Evolutionary conservation across 2,797 vertebrate species (phyloP).

Genomic region (Alectoris magna): DNA sequence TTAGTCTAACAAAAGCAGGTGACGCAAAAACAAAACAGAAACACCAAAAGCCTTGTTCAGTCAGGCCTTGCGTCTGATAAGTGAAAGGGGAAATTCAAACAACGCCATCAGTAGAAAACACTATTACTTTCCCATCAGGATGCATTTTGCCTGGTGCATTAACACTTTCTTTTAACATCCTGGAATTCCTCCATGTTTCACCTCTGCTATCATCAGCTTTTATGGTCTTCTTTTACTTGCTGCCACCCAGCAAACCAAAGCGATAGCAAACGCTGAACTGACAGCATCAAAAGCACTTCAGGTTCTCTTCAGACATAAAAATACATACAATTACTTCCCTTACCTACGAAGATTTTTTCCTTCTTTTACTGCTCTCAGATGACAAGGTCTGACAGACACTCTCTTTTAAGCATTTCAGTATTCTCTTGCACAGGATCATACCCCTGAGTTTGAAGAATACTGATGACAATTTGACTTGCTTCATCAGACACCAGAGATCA

Average conservation of each 20-base stretch:
- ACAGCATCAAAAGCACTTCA: conserved; percentile 20
- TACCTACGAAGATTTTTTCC: background rate
- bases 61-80: background rate
- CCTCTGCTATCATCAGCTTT: background rate
- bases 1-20: background rate
- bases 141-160: background rate
- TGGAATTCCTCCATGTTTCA: background rate
- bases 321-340: background rate
- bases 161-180: background rate
- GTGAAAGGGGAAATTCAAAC: background rate
- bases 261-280: background rate
- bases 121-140: background rate
- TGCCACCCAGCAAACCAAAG: background rate
- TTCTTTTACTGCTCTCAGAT: background rate
- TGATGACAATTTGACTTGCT: background rate
- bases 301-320: background rate
- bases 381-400: background rate
- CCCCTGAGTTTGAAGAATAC: background rate
- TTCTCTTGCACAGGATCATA: background rate
- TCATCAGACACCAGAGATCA: conserved; percentile 6
- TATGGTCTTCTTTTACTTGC: background rate
- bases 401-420: background rate
- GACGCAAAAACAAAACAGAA: conserved; percentile 25
- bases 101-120: background rate
- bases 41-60: background rate